Percentiles rank a stretch among this genome's conserved stretches.
Conservation (phyloP, 2,888 invertebrate species). For the Schizotus pectinicornis region DNA sequence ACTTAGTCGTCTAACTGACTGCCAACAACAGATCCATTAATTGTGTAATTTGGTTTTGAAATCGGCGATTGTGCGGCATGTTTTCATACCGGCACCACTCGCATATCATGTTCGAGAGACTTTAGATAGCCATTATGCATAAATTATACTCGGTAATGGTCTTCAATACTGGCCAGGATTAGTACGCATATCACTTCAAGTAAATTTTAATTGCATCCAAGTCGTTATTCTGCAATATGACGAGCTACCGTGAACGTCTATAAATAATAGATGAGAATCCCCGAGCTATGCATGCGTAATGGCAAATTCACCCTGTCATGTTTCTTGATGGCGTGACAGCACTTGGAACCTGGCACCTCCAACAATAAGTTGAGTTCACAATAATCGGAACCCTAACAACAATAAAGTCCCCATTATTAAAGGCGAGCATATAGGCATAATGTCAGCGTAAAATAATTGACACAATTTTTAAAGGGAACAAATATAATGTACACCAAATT, state of each 20-base stretch:
- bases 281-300: constrained; percentile 22
- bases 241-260: constrained; percentile 24
- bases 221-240: constrained; percentile 25
- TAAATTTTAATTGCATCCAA: constrained; percentile 23
- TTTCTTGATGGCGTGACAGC: constrained; percentile 13
- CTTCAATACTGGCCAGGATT: constrained; percentile 13
- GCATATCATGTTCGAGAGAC: constrained; percentile 7
- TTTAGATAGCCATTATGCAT: constrained; percentile 11
- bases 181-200: constrained; percentile 11
- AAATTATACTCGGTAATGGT: constrained; percentile 12
- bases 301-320: constrained; percentile 22
- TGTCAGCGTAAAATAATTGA: too few species aligned
- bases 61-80: too few species aligned
- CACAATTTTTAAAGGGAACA: too few species aligned
- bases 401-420: too few species aligned
- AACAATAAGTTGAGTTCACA: too few species aligned
- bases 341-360: too few species aligned
- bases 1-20: too few species aligned
- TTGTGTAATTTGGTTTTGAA: too few species aligned
- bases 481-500: too few species aligned
- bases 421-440: too few species aligned
- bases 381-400: too few species aligned
- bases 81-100: constrained; percentile 1
- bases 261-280: constrained; percentile 29
- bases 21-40: too few species aligned